These are phyloP conservation scores for Dascillus cervinus DNA, from an alignment of 2,888 invertebrate genomes.

Conservation along the genomic window DNA sequence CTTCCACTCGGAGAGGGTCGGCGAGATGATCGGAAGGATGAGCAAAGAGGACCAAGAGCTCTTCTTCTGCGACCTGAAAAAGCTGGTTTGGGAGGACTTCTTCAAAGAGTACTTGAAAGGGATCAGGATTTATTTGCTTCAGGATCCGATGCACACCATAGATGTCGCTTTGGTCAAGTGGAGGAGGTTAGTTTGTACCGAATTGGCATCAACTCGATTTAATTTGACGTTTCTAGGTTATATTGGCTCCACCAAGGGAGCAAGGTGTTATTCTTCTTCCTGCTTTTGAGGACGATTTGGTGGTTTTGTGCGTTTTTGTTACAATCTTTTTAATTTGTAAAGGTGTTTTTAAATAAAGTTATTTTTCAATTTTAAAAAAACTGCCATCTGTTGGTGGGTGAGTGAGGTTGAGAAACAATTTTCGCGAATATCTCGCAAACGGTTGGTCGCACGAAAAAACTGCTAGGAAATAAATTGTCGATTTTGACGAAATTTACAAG, in stretches of 20 bases:
- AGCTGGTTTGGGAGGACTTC: slow-evolving; percentile 69
- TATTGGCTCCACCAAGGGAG: slow-evolving; percentile 17
- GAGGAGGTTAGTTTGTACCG: slow-evolving; percentile 27
- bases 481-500: no score
- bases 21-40: slow-evolving; percentile 48
- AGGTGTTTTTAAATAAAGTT: no score
- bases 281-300: slow-evolving; percentile 13
- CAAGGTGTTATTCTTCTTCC: slow-evolving; percentile 12
- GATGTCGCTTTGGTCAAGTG: slow-evolving; percentile 45
- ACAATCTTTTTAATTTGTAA: no score
- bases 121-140: slow-evolving; percentile 66
- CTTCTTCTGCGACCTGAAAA: slow-evolving; percentile 68
- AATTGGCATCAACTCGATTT: neutral
- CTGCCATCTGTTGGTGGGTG: no score
- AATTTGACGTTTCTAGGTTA: slow-evolving; percentile 15
- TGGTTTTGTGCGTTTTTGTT: slow-evolving; percentile 5
- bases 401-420: no score
- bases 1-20: slow-evolving; percentile 57
- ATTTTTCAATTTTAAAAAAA: no score
- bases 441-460: no score
- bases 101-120: slow-evolving; percentile 65
- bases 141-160: slow-evolving; percentile 65
- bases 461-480: no score
- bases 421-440: no score
- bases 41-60: slow-evolving; percentile 45